Conservation (phyloP, 2,113 vertebrate genomes). For the Chrysemys picta region DNA sequence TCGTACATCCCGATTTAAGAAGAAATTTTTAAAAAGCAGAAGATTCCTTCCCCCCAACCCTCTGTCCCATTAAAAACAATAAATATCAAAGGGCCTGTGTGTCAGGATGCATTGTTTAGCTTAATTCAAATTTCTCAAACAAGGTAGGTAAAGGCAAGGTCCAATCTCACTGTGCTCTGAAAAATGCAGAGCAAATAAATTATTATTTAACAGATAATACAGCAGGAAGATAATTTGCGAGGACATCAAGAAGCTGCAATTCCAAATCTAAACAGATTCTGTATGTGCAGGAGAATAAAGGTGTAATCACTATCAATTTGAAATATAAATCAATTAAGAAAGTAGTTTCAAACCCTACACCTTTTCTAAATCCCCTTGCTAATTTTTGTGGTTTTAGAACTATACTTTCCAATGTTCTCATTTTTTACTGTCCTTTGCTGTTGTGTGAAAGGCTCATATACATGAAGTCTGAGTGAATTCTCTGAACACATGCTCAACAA, state of each 20-base stretch:
- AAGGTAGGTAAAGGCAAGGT: background rate
- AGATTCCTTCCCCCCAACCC: background rate
- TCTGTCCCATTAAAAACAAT: background rate
- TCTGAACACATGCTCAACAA: background rate
- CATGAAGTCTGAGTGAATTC: background rate
- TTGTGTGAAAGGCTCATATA: background rate
- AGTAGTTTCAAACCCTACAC: background rate
- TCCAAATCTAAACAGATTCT: background rate
- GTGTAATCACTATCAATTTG: background rate
- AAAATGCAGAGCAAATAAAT: background rate
- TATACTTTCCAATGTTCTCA: background rate
- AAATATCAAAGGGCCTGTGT: background rate
- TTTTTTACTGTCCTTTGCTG: background rate
- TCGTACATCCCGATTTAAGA: background rate
- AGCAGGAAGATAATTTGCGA: background rate
- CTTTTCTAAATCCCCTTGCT: background rate
- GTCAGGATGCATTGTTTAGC: background rate
- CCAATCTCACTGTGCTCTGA: background rate
- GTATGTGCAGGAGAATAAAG: background rate
- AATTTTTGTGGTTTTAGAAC: background rate
- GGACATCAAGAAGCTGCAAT: background rate
- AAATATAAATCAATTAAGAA: background rate
- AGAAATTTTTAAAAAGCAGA: background rate
- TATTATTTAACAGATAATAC: background rate
- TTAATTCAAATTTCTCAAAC: background rate